Conservation (phyloP, 92 coral and sea anemone species). For the Micromussa lordhowensis region DNA sequence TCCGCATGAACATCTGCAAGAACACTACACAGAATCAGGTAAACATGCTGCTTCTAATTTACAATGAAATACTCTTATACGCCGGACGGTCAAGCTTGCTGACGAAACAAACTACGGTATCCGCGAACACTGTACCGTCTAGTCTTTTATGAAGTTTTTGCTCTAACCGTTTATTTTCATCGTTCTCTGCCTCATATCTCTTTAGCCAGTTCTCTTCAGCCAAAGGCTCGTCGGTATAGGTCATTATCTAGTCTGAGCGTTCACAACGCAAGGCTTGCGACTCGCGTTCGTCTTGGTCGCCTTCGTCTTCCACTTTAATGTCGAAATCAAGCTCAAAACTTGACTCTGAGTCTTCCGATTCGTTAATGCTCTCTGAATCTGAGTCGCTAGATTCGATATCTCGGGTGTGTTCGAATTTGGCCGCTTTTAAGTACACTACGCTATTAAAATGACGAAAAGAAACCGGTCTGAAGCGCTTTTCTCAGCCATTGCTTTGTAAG, state of each 20-base stretch:
- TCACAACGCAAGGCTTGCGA: conserved; percentile 20
- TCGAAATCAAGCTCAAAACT: conserved; percentile 14
- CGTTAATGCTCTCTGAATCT: conserved; percentile 4
- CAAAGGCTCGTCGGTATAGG: conserved; percentile 41
- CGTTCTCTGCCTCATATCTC: neutral
- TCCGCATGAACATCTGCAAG: conserved; percentile 61
- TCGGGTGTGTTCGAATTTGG: neutral
- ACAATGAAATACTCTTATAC: too few relatives aligned
- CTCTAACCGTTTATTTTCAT: conserved; percentile 21
- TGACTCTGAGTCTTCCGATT: conserved; percentile 21
- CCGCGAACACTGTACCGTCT: neutral
- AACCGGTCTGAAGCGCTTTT: too few relatives aligned
- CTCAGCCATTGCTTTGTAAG: neutral
- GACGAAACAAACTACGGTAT: too few relatives aligned
- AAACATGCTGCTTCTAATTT: conserved; percentile 6
- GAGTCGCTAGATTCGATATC: conserved; percentile 8
- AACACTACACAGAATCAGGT: conserved; percentile 2
- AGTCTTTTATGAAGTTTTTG: neutral
- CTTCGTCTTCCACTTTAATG: conserved; percentile 16
- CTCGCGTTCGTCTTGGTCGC: too few relatives aligned
- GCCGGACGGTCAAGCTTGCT: too few relatives aligned
- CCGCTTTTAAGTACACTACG: neutral
- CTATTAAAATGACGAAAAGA: too few relatives aligned
- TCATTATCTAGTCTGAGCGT: conserved; percentile 20
- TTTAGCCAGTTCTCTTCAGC: conserved; percentile 39